Evolutionary conservation across 2,797 vertebrate species (phyloP), one percentile per base, ranked within the genome.

Genomic region (Manis crassicaudata): DNA sequence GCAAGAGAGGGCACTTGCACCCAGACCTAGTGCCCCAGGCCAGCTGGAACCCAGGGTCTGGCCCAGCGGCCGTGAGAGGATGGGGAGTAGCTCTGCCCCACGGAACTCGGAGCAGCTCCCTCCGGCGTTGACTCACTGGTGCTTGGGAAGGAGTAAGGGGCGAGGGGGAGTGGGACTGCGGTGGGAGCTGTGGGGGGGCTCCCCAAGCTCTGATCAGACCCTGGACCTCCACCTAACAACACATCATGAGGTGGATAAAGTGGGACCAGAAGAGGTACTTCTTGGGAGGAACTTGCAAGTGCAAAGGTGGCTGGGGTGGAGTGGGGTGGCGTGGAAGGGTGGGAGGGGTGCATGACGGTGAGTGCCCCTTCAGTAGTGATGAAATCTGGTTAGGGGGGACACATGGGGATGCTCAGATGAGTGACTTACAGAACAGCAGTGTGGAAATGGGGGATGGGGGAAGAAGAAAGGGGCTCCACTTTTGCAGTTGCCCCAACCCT

Each of bases 341-440:
- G 46, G 46, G 46, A 2, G 9, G 23, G 62, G 80, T n/a, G 10
- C 4, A 1, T 9, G n/a, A 37, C 7, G 23, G 0, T 1, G 13
- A 29, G 11, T 16, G 3, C 46, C 65, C 75, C 58, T 37, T 29
- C 50, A 60, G 9, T 13, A n/a, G 12, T 7, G 67, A 43, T 20
- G 8, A 14, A 29, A 63, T 70, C 70, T 35, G 32, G 54, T 35
- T 60, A 82, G 5, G 37, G 43, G 29, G 54, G 16, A 29, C 50
- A 12, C 29, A 11, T 2, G 50, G 63, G 56, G 37, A 58, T 54
- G 25, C 27, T 63, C 7, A 2, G 50, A 88, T 85, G 73, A 50
- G 21, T 6, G 27, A 23, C 62, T 58, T 43, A 10, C 62, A 46
- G 11, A 46, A 46, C 11, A 29, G 3, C 29, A 32, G 29, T 6